phyloP scores from a whole-genome alignment of 2,797 vertebrate genomes.

The Paguma larvata region DNA sequence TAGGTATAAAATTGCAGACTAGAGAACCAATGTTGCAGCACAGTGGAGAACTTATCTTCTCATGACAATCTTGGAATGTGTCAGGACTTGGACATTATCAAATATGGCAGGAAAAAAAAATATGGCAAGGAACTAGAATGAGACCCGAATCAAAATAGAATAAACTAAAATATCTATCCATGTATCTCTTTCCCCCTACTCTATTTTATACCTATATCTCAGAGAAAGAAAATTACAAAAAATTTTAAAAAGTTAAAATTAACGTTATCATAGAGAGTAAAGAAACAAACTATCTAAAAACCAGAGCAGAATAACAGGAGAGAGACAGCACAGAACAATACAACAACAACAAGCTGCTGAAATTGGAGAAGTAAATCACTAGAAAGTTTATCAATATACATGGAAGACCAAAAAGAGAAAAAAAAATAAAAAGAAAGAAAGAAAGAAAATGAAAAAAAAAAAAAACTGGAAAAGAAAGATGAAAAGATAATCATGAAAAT shows the following conservation, averaged over 20 bases:
- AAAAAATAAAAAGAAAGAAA: background rate
- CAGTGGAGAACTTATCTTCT: background rate
- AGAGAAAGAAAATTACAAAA: background rate
- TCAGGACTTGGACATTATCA: background rate
- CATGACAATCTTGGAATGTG: fast-evolving
- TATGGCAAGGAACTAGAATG: background rate
- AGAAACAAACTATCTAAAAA: background rate
- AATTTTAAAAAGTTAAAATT: background rate
- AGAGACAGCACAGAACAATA: background rate
- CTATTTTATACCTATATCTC: background rate
- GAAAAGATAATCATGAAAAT: background rate
- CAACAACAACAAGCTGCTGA: background rate
- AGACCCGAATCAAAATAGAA: background rate
- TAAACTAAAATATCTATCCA: background rate
- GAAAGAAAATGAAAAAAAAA: background rate
- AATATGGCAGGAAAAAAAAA: background rate
- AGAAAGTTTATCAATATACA: background rate
- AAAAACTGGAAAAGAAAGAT: background rate
- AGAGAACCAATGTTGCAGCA: background rate
- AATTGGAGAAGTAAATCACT: background rate
- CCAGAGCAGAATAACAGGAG: background rate
- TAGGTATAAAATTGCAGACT: background rate
- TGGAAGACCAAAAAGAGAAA: background rate
- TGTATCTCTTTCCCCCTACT: background rate
- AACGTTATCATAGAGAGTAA: background rate